Evolutionary conservation across 1,140 invertebrate genomes (phyloP).

Genomic region (Nasonia vitripennis): DNA sequence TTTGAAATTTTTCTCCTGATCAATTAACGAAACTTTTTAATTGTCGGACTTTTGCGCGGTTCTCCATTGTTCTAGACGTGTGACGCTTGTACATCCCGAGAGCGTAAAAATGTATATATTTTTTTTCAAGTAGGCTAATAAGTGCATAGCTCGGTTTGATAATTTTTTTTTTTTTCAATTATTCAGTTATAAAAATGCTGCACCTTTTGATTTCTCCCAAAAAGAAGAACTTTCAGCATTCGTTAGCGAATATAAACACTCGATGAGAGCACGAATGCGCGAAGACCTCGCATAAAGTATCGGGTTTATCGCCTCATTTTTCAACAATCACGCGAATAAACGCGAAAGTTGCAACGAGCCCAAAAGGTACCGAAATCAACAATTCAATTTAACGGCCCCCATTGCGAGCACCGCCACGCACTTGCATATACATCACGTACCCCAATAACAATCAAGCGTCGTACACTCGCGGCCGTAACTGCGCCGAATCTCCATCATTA

Average conservation of each 20-base stretch:
- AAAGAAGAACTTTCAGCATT: background rate
- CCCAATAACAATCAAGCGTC: conserved; percentile 29
- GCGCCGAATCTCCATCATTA: background rate
- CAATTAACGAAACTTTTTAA: conserved; percentile 31
- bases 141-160: too few relatives aligned
- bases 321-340: background rate
- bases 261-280: background rate
- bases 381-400: conserved; percentile 1
- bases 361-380: conserved; percentile 6
- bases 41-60: background rate
- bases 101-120: background rate
- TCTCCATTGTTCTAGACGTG: background rate
- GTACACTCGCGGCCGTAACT: background rate
- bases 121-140: too few relatives aligned
- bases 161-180: too few relatives aligned
- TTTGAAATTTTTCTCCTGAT: conserved; percentile 1
- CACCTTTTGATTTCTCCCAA: too few relatives aligned
- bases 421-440: background rate
- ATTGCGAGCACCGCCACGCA: background rate
- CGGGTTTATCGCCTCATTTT: background rate
- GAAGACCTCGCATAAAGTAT: background rate
- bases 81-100: background rate
- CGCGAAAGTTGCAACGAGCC: background rate
- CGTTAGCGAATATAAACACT: background rate
- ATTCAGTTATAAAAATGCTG: too few relatives aligned